phyloP scores from a whole-genome alignment of 2,888 invertebrate species.

The Leucania comma region DNA sequence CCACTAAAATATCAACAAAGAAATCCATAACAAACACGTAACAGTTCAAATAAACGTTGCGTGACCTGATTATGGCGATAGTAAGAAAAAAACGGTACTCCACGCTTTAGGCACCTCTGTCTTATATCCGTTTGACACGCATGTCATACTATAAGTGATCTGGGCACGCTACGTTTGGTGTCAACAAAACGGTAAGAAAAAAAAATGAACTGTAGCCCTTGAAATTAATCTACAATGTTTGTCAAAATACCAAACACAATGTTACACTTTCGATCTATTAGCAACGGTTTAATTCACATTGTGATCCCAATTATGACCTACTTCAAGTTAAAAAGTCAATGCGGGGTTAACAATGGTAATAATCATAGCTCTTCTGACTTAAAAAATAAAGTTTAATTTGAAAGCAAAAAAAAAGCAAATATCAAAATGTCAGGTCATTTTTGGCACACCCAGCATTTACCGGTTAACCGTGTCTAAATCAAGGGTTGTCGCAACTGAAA shows the following conservation, averaged over 20 bases:
- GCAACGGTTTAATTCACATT: constrained; percentile 75
- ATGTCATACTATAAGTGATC: constrained; percentile 66
- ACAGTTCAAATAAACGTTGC: constrained; percentile 49
- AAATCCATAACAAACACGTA: constrained; percentile 26
- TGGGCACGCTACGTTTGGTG: constrained; percentile 57
- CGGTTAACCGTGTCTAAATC: constrained; percentile 78
- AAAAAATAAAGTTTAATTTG: constrained; percentile 53
- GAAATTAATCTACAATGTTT: constrained; percentile 68
- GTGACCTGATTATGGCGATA: constrained; percentile 53
- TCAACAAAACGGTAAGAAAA: constrained; percentile 42
- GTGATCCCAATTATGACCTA: constrained; percentile 77
- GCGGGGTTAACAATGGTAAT: constrained; percentile 42
- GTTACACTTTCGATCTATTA: constrained; percentile 72
- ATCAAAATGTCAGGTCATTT: constrained; percentile 52
- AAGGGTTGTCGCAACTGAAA: constrained; percentile 71
- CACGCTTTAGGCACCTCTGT: constrained; percentile 51
- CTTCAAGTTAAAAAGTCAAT: constrained; percentile 73
- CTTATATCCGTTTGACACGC: constrained; percentile 67
- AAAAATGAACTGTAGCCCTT: constrained; percentile 62
- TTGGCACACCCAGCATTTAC: constrained; percentile 61
- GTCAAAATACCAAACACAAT: constrained; percentile 74
- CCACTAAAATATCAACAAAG: neutral
- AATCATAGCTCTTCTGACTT: constrained; percentile 25
- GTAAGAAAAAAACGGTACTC: constrained; percentile 55
- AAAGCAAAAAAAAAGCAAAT: constrained; percentile 24